A percentile compares a stretch with the other conserved stretches of the same genome.
phyloP scores from a whole-genome alignment of 2,888 invertebrate species.

The Antheraea assamensis region DNA sequence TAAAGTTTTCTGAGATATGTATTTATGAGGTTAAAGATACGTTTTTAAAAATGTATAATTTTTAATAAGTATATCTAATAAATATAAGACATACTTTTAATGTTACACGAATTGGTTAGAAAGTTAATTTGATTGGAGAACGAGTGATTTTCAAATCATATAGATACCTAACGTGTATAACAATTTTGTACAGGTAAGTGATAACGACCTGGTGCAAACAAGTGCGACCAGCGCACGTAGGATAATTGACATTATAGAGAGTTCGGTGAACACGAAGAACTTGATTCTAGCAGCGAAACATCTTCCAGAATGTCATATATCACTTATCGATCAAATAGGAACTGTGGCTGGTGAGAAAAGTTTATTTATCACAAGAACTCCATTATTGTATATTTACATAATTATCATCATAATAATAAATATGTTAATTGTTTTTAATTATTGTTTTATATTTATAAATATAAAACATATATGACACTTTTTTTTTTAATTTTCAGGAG shows the following conservation, averaged over 20 bases:
- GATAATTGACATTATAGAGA: slow-evolving; percentile 10
- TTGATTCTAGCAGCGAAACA: neutral
- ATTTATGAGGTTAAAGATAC: too few species aligned
- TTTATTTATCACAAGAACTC: neutral
- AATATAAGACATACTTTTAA: too few species aligned
- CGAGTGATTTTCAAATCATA: neutral
- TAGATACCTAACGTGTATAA: neutral
- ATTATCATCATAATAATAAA: too few species aligned
- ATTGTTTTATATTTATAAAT: too few species aligned
- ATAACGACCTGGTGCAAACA: neutral
- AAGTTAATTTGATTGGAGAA: neutral
- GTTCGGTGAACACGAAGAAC: neutral
- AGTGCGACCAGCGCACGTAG: neutral
- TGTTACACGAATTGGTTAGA: neutral
- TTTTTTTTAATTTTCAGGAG: too few species aligned
- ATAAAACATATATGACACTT: too few species aligned
- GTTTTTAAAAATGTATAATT: neutral
- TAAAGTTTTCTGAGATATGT: neutral
- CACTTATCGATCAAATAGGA: slow-evolving; percentile 1
- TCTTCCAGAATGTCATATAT: neutral
- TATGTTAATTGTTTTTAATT: too few species aligned
- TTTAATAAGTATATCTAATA: neutral
- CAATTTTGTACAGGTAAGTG: neutral
- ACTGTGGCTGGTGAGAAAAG: neutral
- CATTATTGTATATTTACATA: neutral